Evolutionary conservation across 2,888 invertebrate genomes (phyloP), one percentile per base, ranked within the genome.

Genomic region (Drosophila putrida): DNA sequence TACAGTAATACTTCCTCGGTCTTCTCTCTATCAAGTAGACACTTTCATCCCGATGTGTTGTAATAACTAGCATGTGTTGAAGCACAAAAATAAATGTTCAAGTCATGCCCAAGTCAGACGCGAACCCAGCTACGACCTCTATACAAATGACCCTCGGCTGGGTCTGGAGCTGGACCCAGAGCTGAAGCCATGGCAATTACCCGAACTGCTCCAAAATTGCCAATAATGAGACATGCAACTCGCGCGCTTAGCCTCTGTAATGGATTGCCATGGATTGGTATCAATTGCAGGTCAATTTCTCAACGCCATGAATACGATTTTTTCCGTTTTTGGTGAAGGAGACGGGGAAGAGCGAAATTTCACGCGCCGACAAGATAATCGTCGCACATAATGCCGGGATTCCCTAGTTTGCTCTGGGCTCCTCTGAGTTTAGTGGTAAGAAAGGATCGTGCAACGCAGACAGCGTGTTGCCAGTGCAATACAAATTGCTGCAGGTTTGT

Each of bases 201-300:
- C 55, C 68, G 79, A 72, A 69, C 75, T 78, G 78, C 81, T 88
- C 79, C 76, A 77, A 91, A 91, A 91, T 91, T 90, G 87, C 86
- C 88, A 85, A 90, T 91, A 91, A 91, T 91, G 90, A 90, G 90
- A 90, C 91, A 90, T 90, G 90, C 89, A 90, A 89, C 88, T 86
- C 74, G 86, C 84, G 88, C 90, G 87, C 89, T 88, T 89, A 87
- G 86, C 90, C 89, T 70, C 85, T 79, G 84, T 90, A 91, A 91
- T 90, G 89, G 90, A 91, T 90, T 89, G 88, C 82, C 86, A 77
- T 79, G 87, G 86, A 90, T 89, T 88, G 90, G 90, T 88, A 91
- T 91, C 90, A 91, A 91, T 90, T 91, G 91, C 91, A 82, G 91
- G 90, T 91, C 90, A 91, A 91, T 89, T 86, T 77, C 78, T 78